Evolutionary conservation across 2,113 vertebrate species (phyloP).

Genomic region (Pseudorhombus dupliciocellatus): DNA sequence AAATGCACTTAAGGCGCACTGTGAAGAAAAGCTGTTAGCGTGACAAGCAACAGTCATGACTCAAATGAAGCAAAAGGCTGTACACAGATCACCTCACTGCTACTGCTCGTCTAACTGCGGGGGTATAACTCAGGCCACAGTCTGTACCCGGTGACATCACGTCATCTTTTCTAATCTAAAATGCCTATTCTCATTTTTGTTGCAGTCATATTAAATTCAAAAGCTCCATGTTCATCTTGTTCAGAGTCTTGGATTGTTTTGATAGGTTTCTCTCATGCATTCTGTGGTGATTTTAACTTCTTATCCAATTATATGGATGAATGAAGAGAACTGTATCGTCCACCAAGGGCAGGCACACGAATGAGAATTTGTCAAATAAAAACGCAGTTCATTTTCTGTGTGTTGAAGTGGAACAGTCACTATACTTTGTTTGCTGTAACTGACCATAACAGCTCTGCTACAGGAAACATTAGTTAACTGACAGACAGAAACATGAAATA

Average conservation of each 20-base stretch:
- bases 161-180: conserved; percentile 25
- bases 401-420: no score
- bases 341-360: no score
- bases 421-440: no score
- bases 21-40: background rate
- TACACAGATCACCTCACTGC: background rate
- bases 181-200: conserved; percentile 22
- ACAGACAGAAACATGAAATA: no score
- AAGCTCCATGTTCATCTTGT: conserved; percentile 38
- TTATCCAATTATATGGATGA: no score
- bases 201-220: conserved; percentile 58
- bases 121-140: conserved; percentile 22
- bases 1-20: background rate
- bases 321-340: no score
- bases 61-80: background rate
- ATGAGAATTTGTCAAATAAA: no score
- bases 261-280: no score
- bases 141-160: conserved; percentile 10
- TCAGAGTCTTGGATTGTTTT: conserved; percentile 13
- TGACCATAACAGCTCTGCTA: no score
- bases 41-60: background rate
- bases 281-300: no score
- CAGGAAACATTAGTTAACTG: no score
- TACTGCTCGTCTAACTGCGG: conserved; percentile 1
- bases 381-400: no score